phyloP scores from a whole-genome alignment of 2,113 vertebrate genomes.

The Oceanites oceanicus region DNA sequence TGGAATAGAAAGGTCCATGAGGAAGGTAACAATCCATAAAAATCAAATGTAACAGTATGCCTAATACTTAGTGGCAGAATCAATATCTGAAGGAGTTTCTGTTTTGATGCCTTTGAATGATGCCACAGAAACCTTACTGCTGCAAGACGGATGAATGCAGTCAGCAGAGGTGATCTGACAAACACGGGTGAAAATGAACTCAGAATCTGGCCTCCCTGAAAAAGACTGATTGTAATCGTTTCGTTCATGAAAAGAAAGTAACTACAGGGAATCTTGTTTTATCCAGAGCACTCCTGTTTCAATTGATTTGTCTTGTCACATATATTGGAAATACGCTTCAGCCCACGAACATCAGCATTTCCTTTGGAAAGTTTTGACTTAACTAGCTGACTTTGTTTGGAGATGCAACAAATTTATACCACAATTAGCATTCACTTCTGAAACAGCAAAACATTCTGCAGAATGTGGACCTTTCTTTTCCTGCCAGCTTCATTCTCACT shows the following conservation, averaged over 20 bases:
- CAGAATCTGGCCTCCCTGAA: neutral
- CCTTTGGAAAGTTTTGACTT: neutral
- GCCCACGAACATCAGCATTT: neutral
- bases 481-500: neutral
- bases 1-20: neutral
- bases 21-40: conserved; percentile 39
- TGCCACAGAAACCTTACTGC: neutral
- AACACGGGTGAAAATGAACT: neutral
- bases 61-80: conserved; percentile 32
- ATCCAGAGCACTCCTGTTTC: neutral
- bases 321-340: neutral
- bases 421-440: neutral
- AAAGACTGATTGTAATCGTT: neutral
- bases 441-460: neutral
- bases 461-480: neutral
- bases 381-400: neutral
- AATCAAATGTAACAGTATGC: neutral
- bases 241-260: neutral
- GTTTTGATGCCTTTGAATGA: conserved; percentile 35
- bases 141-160: neutral
- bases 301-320: neutral
- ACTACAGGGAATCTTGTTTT: neutral
- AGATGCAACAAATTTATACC: neutral
- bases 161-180: neutral
- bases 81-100: conserved; percentile 44